Evolutionary conservation across 2,888 invertebrate genomes (phyloP), one percentile per base, ranked within the genome.

Genomic region (Harpalus rubripes): DNA sequence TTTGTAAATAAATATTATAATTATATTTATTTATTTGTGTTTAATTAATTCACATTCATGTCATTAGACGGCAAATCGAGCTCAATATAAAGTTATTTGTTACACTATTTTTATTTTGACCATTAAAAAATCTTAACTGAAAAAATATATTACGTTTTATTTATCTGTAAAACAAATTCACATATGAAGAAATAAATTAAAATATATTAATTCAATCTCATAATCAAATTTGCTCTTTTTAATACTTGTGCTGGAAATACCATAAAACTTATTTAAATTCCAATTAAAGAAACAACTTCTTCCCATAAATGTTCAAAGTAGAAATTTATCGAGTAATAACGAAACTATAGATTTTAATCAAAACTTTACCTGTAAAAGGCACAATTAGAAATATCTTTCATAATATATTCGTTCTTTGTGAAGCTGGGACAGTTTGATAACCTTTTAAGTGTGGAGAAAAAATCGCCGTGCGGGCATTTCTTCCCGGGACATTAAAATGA

Each of bases 361-460:
- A 74, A 74, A 74, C 72, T 74, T 74, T 74, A 74, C 72, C 44
- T n/a, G n/a, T n/a, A n/a, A n/a, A n/a, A n/a, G n/a, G n/a, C 41
- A 44, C 72, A 74, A 74, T 74, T 44, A 68, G 26, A 72, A 74
- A 44, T 74, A 74, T 74, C 44, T 6, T 41, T 4, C 3, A 44
- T 74, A 74, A 44, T 41, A 74, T 74, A 74, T 74, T 74, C 72
- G 16, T 44, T 74, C 16, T 41, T 44, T 18, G 72, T 74, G n/a
- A 68, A 68, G 68, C 41, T 32, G 39, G 41, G 18, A 74, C 41
- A 74, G 44, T 74, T 74, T 74, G 41, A 44, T 74, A 74, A 74
- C 72, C 44, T 74, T 74, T 74, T 74, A 68, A 52, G 16, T 74
- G 72, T 18, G 41, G 72, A 16, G 41, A 26, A 74, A 41, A 74